These are phyloP conservation scores for Sander lucioperca DNA, from an alignment of 2,113 vertebrate genomes.

Conservation along the genomic window DNA sequence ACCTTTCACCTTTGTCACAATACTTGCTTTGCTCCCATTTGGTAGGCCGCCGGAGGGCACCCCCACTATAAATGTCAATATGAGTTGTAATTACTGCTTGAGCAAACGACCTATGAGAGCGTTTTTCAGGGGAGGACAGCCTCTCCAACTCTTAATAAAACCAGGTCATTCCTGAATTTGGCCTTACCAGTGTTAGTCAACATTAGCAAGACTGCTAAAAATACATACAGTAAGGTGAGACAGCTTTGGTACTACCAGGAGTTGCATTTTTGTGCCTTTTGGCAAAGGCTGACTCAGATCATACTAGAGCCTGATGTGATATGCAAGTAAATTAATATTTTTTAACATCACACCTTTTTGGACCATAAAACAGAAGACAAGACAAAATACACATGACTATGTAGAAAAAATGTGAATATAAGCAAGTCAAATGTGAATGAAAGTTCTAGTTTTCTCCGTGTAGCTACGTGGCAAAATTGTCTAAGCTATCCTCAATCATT, in stretches of 20 bases:
- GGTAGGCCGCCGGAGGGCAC: too few relatives aligned
- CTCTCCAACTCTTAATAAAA: too few relatives aligned
- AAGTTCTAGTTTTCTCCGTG: neutral
- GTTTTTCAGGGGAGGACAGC: too few relatives aligned
- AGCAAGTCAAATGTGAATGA: neutral
- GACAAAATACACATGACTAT: neutral
- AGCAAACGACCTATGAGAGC: too few relatives aligned
- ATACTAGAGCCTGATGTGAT: neutral
- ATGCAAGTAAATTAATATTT: neutral
- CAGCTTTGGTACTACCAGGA: neutral
- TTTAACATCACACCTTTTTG: neutral
- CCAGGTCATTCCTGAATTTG: neutral
- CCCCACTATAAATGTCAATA: too few relatives aligned
- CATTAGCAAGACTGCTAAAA: neutral
- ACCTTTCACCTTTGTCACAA: too few relatives aligned
- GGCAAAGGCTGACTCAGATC: neutral
- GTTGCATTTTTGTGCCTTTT: too few relatives aligned
- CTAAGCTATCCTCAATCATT: conserved; percentile 12
- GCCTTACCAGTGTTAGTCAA: neutral
- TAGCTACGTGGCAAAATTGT: conserved; percentile 1
- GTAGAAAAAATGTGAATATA: neutral
- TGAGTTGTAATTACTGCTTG: too few relatives aligned
- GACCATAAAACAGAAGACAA: neutral
- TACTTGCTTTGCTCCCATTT: too few relatives aligned
- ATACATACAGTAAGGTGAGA: neutral